Evolutionary conservation across 1,140 invertebrate genomes (phyloP), one percentile per base, ranked within the genome.

Genomic region (Drosophila cardini): DNA sequence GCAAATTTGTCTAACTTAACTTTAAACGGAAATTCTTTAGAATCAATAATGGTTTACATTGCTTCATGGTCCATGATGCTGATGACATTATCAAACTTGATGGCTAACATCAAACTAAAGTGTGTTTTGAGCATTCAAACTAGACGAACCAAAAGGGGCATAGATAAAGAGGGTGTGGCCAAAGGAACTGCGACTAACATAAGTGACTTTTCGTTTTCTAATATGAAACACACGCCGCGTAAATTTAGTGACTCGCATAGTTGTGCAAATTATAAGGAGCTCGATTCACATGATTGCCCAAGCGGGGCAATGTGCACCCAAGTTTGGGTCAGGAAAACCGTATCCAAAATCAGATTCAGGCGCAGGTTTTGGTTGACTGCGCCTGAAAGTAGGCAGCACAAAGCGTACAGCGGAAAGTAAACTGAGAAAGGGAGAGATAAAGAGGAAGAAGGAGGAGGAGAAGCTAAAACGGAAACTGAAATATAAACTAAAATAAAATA

Each of bases 271-370:
- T 90, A 90, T 81, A 90, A 84, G 87, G 77, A 90, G 87, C 75
- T 90, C 83, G 80, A 90, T 90, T 84, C 87, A 90, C 87, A 90
- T 90, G 87, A 90, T 90, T 90, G 87, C 80, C 74, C 82, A 89
- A 84, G 84, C 84, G 84, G 72, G 52, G 69, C 83, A 57, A 61
- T 60, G 18, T 6, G 26, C n/a, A 30, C 36, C 53, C 34, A 18
- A 36, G 16, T 63, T 77, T 61, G 70, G 64, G 60, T 67, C 43
- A 18, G 48, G 32, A 38, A 30, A 52, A 42, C 43, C 61, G 60
- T 72, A 79, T 76, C 82, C 83, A 80, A 87, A 86, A 86, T 86
- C 82, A 86, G 67, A 61, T 72, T 56, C 82, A 87, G 76, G 79
- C 84, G 62, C 72, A 71, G 79, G 64, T 69, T 87, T 89, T 89